A percentile compares a stretch with the other conserved stretches of the same genome.
phyloP scores from a whole-genome alignment of 2,113 vertebrate species.

The Eudorcas thomsonii region DNA sequence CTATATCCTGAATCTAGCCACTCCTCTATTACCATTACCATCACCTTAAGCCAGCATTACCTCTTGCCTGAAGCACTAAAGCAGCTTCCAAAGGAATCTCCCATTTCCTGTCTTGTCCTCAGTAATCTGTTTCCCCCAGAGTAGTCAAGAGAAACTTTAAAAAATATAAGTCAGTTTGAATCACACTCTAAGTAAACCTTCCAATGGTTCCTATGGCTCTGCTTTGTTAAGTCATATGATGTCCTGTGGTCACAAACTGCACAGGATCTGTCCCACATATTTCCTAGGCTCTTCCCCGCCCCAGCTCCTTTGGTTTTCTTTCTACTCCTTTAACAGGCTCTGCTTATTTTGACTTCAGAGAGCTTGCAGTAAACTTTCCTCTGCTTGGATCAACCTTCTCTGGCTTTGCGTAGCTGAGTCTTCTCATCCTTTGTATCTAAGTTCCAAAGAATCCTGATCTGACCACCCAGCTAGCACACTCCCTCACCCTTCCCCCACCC shows the following conservation, averaged over 20 bases:
- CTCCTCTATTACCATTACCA: background rate
- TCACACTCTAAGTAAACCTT: background rate
- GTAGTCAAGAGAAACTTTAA: background rate
- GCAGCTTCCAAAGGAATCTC: background rate
- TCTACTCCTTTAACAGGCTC: background rate
- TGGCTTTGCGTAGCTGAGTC: background rate
- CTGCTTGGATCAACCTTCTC: background rate
- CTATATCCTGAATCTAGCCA: background rate
- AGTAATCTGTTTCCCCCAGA: background rate
- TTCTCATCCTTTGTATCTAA: background rate
- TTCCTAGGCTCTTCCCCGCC: background rate
- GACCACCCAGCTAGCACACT: background rate
- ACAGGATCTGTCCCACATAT: accelerated
- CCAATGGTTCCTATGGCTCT: background rate
- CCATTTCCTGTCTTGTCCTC: background rate
- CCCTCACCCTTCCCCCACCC: background rate
- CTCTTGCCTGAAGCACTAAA: background rate
- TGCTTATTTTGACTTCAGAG: background rate
- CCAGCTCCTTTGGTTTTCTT: background rate
- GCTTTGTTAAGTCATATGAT: background rate
- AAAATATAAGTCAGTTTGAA: background rate
- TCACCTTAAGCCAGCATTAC: background rate
- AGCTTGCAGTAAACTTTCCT: background rate
- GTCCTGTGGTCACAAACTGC: background rate
- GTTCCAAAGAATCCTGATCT: background rate